These are phyloP conservation scores for Lethrus apterus DNA, from an alignment of 1,140 invertebrate species.

Conservation along the genomic window DNA sequence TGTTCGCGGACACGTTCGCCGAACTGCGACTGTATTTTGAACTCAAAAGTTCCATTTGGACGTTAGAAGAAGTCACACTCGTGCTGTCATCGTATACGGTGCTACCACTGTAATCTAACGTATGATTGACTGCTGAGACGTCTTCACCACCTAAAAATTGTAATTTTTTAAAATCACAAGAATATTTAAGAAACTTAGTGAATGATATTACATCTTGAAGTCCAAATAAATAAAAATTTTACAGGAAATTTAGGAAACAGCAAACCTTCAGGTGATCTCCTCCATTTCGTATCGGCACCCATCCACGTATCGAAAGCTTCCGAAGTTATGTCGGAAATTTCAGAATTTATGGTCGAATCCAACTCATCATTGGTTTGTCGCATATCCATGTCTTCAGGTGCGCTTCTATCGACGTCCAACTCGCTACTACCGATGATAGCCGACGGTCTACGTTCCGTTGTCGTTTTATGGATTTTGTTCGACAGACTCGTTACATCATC, in stretches of 20 bases:
- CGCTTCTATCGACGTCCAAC: slow-evolving; percentile 30
- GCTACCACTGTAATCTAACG: slow-evolving; percentile 47
- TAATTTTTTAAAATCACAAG: not conserved
- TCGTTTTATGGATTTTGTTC: slow-evolving; percentile 6
- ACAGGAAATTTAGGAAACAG: not conserved
- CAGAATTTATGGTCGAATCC: slow-evolving; percentile 40
- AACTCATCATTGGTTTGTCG: slow-evolving; percentile 43
- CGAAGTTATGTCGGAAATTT: slow-evolving; percentile 46
- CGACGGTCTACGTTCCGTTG: slow-evolving; percentile 7
- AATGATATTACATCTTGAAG: not conserved
- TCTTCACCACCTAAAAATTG: slow-evolving; percentile 47
- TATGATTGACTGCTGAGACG: slow-evolving; percentile 43
- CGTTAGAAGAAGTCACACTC: slow-evolving; percentile 50
- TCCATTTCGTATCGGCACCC: slow-evolving; percentile 48
- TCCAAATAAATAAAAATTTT: not conserved
- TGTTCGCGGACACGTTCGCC: slow-evolving; percentile 41
- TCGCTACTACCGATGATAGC: slow-evolving; percentile 31
- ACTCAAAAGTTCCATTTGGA: slow-evolving; percentile 47
- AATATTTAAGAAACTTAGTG: not conserved
- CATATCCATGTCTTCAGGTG: slow-evolving; percentile 34
- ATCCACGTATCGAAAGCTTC: slow-evolving; percentile 52
- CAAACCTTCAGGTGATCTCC: slow-evolving; percentile 52
- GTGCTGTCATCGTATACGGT: slow-evolving; percentile 43
- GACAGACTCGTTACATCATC: slow-evolving; percentile 44
- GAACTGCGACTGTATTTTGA: slow-evolving; percentile 43